phyloP scores from a whole-genome alignment of 2,888 invertebrate genomes.

The Alsophila aescularia region DNA sequence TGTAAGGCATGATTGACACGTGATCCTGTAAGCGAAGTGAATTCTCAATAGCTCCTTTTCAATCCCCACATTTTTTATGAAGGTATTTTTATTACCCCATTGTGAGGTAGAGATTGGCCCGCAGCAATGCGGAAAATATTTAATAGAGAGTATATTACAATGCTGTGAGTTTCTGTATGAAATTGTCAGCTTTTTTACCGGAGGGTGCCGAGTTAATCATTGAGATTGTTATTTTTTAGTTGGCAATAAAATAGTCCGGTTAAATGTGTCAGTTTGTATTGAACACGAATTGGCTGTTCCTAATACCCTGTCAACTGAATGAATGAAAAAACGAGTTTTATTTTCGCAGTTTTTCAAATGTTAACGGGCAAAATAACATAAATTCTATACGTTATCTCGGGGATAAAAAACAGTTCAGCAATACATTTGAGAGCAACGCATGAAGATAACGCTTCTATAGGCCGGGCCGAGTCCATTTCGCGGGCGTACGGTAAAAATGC shows the following conservation, averaged over 20 bases:
- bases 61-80: slow-evolving; percentile 61
- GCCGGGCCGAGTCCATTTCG: slow-evolving; percentile 42
- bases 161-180: slow-evolving; percentile 47
- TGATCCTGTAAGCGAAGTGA: slow-evolving; percentile 66
- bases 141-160: slow-evolving; percentile 72
- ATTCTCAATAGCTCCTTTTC: slow-evolving; percentile 64
- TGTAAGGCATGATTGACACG: slow-evolving; percentile 79
- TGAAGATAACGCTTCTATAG: slow-evolving; percentile 48
- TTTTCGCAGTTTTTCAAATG: slow-evolving; percentile 11
- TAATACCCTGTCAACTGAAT: background rate
- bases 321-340: slow-evolving; percentile 10
- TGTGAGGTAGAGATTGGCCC: slow-evolving; percentile 68
- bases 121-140: slow-evolving; percentile 74
- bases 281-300: background rate
- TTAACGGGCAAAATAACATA: slow-evolving; percentile 22
- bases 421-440: slow-evolving; percentile 42
- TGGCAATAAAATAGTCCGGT: slow-evolving; percentile 15
- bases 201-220: slow-evolving; percentile 45
- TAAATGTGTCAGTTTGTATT: slow-evolving; percentile 1
- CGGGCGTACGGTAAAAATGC: slow-evolving; percentile 58
- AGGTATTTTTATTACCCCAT: slow-evolving; percentile 72
- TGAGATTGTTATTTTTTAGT: slow-evolving; percentile 41
- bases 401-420: slow-evolving; percentile 42
- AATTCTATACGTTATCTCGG: slow-evolving; percentile 35
- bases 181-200: slow-evolving; percentile 52